A percentile compares a stretch with the other conserved stretches of the same genome.
These are phyloP conservation scores for Bovichtus variegatus DNA, from an alignment of 2,797 vertebrate genomes.

Conservation along the genomic window DNA sequence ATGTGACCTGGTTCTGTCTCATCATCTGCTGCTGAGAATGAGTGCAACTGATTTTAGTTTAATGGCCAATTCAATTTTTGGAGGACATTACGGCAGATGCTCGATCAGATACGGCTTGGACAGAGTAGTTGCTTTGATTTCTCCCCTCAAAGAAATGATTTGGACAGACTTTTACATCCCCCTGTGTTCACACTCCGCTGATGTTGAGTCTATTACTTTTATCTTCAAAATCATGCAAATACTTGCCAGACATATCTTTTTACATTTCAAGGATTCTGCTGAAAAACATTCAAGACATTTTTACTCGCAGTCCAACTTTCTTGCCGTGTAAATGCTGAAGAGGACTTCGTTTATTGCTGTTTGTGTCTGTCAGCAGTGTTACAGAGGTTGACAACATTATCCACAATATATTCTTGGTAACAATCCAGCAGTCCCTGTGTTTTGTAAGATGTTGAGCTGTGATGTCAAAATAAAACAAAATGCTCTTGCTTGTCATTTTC, in stretches of 20 bases:
- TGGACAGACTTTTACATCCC: slow-evolving; percentile 38
- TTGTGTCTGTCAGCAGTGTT: slow-evolving; percentile 33
- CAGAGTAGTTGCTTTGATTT: slow-evolving; percentile 44
- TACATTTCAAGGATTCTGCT: slow-evolving; percentile 4
- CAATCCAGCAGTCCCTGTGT: background rate
- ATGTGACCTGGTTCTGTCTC: background rate
- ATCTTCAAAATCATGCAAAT: slow-evolving; percentile 23
- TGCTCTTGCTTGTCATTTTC: slow-evolving; percentile 17
- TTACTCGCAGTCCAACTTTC: background rate
- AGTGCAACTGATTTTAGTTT: background rate
- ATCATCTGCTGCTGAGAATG: slow-evolving; percentile 13
- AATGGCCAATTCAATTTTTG: slow-evolving; percentile 17
- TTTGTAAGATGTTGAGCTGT: slow-evolving; percentile 13
- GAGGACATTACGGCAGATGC: slow-evolving; percentile 25
- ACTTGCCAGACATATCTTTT: slow-evolving; percentile 17
- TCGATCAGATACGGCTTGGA: slow-evolving; percentile 66
- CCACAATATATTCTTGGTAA: slow-evolving; percentile 12
- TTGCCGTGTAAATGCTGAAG: background rate
- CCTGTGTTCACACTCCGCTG: slow-evolving; percentile 21
- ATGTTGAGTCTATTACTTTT: slow-evolving; percentile 8
- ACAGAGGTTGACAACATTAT: slow-evolving; percentile 17
- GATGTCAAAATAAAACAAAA: background rate
- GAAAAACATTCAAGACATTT: background rate
- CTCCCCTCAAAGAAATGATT: slow-evolving; percentile 35
- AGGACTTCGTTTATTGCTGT: background rate